Percentiles rank a stretch among this genome's conserved stretches.
Conservation (phyloP, 2,113 vertebrate species). For the Rana temporaria region DNA sequence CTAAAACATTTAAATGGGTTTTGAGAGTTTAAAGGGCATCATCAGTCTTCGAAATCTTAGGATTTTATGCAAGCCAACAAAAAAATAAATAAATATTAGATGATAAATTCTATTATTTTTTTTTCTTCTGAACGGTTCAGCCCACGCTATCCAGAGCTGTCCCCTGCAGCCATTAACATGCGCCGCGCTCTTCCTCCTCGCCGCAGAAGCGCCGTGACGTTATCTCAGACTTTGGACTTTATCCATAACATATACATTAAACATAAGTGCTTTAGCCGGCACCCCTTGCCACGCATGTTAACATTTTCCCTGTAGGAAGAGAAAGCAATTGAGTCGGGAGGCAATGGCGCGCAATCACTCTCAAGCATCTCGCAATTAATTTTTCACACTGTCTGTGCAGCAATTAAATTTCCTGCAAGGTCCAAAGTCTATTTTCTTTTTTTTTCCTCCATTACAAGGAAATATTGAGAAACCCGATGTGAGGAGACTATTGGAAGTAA, state of each 20-base stretch:
- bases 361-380: conserved; percentile 20
- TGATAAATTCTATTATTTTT: no score
- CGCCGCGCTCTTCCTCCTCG: neutral
- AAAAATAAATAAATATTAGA: no score
- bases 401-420: neutral
- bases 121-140: no score
- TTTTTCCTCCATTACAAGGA: neutral
- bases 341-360: conserved; percentile 7
- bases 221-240: neutral
- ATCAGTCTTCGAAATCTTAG: no score
- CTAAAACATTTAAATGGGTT: no score
- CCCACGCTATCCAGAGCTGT: neutral
- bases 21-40: no score
- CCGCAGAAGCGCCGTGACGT: neutral
- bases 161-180: neutral
- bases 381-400: neutral
- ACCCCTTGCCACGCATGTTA: neutral
- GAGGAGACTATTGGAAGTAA: neutral
- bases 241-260: neutral
- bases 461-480: neutral
- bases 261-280: neutral
- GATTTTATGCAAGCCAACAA: no score
- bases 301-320: conserved; percentile 3
- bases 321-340: neutral
- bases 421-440: neutral